Percentiles rank a stretch among this genome's conserved stretches.
These are phyloP conservation scores for Lymantria monacha DNA, from an alignment of 2,888 invertebrate genomes.

Conservation along the genomic window DNA sequence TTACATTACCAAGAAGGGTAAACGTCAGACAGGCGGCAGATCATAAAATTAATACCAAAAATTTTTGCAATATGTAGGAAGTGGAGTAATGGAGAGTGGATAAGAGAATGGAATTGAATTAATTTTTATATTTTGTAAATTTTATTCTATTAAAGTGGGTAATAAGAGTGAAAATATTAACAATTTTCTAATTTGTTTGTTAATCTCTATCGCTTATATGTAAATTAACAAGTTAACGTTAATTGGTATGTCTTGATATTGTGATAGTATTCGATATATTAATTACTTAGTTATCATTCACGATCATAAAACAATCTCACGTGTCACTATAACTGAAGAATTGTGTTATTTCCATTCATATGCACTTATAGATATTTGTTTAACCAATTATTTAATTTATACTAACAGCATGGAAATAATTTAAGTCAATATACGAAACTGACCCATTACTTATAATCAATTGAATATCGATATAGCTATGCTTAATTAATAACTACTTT, in stretches of 20 bases:
- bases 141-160: background rate
- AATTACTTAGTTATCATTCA: conserved; percentile 7
- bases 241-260: conserved; percentile 8
- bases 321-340: background rate
- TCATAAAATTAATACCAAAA: too few relatives aligned
- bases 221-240: conserved; percentile 13
- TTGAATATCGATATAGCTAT: conserved; percentile 2
- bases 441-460: conserved; percentile 29
- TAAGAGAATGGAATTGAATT: too few relatives aligned
- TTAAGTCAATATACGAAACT: conserved; percentile 18
- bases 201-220: background rate
- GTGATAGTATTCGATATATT: conserved; percentile 9
- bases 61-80: too few relatives aligned
- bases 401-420: conserved; percentile 32
- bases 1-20: too few relatives aligned
- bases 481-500: conserved; percentile 17
- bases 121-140: background rate
- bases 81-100: too few relatives aligned
- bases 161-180: background rate
- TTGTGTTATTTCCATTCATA: conserved; percentile 11
- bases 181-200: background rate
- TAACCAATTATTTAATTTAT: conserved; percentile 16
- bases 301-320: conserved; percentile 14
- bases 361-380: conserved; percentile 8
- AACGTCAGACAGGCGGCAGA: too few relatives aligned